phyloP scores from a whole-genome alignment of 1,140 invertebrate genomes.

The Coelopa frigida region DNA sequence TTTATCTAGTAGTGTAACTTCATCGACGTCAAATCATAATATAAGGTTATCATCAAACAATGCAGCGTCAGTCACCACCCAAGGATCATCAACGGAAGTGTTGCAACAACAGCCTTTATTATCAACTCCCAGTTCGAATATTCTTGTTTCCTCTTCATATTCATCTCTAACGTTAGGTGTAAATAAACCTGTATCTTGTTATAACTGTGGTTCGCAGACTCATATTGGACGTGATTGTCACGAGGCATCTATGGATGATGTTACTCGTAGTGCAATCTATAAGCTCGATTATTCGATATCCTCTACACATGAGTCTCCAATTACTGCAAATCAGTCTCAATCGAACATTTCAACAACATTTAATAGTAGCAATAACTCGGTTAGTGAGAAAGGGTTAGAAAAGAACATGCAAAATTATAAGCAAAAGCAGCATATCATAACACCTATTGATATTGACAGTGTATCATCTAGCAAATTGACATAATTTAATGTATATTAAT shows the following conservation, averaged over 20 bases:
- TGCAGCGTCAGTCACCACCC: conserved; percentile 47
- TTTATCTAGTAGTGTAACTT: conserved; percentile 9
- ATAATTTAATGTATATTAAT: too few species aligned
- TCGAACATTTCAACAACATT: too few species aligned
- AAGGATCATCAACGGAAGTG: conserved; percentile 38
- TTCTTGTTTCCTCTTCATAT: conserved; percentile 20
- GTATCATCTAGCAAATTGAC: too few species aligned
- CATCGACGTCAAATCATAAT: conserved; percentile 3
- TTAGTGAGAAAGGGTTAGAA: too few species aligned
- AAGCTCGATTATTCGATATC: conserved; percentile 53
- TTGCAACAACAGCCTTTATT: not conserved
- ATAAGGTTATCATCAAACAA: conserved; percentile 20
- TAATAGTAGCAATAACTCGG: too few species aligned
- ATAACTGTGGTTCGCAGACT: conserved; percentile 67
- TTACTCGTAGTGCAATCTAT: conserved; percentile 61
- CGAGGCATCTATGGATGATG: conserved; percentile 80
- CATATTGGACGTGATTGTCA: conserved; percentile 78
- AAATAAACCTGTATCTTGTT: conserved; percentile 50
- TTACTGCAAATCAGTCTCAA: too few species aligned
- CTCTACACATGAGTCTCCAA: too few species aligned
- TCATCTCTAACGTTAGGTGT: conserved; percentile 44
- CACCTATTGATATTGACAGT: too few species aligned
- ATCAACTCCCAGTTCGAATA: conserved; percentile 23
- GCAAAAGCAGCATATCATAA: too few species aligned
- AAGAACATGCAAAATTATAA: too few species aligned